Percentiles rank a stretch among this genome's conserved stretches.
phyloP scores from a whole-genome alignment of 2,797 vertebrate genomes.

The Lophotriccus pileatus region DNA sequence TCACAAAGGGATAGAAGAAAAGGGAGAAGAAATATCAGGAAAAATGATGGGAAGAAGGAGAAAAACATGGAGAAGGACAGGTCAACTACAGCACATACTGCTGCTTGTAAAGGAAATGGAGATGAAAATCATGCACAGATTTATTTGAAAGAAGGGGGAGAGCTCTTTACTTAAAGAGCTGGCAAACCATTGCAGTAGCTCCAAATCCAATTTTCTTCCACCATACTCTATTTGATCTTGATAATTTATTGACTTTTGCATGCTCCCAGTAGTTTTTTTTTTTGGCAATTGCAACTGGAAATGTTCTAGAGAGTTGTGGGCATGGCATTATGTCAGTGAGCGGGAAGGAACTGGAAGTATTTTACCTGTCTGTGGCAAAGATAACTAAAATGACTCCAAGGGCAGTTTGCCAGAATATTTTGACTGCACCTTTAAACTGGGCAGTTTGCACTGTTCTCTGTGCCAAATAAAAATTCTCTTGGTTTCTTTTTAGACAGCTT shows the following conservation, averaged over 20 bases:
- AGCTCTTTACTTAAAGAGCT: neutral
- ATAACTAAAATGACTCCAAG: neutral
- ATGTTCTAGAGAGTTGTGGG: neutral
- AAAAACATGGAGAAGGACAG: neutral
- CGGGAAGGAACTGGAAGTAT: neutral
- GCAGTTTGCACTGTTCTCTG: neutral
- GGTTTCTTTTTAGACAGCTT: conserved; percentile 12
- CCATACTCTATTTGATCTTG: neutral
- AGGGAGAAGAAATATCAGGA: neutral
- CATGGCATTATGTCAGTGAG: neutral
- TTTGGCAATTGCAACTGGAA: neutral
- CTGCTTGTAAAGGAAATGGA: neutral
- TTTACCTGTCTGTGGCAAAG: conserved; percentile 35
- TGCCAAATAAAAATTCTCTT: conserved; percentile 29
- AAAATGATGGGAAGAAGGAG: neutral
- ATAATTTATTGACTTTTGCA: neutral
- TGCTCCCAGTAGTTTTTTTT: neutral
- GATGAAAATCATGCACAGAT: neutral
- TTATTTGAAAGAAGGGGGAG: neutral
- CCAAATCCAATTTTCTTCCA: neutral
- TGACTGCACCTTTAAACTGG: conserved; percentile 13
- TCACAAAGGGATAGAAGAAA: neutral
- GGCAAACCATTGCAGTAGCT: neutral
- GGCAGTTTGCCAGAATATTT: neutral
- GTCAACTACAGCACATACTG: neutral